Conservation (phyloP, 2,113 vertebrate genomes). For the Sturnira hondurensis region DNA sequence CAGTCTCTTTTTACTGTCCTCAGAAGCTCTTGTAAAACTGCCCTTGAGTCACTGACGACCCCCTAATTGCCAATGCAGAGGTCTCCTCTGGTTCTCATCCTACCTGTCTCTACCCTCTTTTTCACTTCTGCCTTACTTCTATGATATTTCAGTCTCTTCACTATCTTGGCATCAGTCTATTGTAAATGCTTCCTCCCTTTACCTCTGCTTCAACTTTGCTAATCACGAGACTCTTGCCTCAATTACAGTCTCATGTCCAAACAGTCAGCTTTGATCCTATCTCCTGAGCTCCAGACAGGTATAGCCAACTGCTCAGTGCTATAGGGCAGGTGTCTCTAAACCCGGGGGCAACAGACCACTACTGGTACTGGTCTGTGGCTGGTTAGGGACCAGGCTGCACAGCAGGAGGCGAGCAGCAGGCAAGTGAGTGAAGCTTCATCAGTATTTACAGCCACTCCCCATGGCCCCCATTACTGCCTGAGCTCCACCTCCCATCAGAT, state of each 20-base stretch:
- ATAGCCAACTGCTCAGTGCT: neutral
- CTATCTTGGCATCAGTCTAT: neutral
- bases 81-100: neutral
- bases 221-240: neutral
- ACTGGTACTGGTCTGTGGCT: no score
- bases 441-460: no score
- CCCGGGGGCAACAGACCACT: no score
- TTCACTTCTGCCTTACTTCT: neutral
- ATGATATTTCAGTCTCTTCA: neutral
- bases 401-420: no score
- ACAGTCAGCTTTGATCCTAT: neutral
- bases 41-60: neutral
- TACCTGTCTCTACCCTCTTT: neutral
- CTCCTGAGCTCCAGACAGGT: neutral
- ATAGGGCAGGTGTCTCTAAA: no score
- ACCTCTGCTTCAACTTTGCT: neutral
- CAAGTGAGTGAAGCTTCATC: no score
- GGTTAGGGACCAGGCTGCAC: no score
- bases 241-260: neutral
- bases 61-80: neutral
- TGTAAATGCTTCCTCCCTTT: neutral
- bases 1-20: neutral
- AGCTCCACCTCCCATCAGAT: no score
- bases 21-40: neutral
- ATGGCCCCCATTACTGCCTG: no score